A percentile compares a stretch with the other conserved stretches of the same genome.
phyloP scores from a whole-genome alignment of 2,888 invertebrate species.

The Ophion ellenae region DNA sequence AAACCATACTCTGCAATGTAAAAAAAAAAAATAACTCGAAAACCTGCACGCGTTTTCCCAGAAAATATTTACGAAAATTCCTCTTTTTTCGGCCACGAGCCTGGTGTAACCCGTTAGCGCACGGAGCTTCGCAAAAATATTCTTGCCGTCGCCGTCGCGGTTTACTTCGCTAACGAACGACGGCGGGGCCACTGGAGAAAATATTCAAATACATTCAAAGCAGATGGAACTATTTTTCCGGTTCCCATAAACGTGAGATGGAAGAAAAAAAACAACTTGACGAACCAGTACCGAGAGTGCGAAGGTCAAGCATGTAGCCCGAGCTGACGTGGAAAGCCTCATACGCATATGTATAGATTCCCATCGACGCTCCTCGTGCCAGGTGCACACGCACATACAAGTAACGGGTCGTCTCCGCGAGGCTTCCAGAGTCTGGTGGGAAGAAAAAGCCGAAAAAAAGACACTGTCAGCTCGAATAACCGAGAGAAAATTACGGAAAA shows the following conservation, averaged over 20 bases:
- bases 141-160: too few species aligned
- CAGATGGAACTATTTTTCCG: too few species aligned
- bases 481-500: not conserved
- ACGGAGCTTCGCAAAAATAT: too few species aligned
- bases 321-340: slow-evolving; percentile 9
- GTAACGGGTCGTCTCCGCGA: slow-evolving; percentile 67
- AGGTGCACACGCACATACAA: slow-evolving; percentile 41
- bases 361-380: slow-evolving; percentile 11
- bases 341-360: not conserved
- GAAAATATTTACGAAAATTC: too few species aligned
- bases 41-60: too few species aligned
- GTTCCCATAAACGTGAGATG: not conserved
- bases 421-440: slow-evolving; percentile 58
- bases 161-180: too few species aligned
- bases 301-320: not conserved
- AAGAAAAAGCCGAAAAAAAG: slow-evolving; percentile 42
- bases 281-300: not conserved
- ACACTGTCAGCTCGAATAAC: slow-evolving; percentile 24
- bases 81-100: too few species aligned
- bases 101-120: too few species aligned
- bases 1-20: too few species aligned
- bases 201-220: too few species aligned
- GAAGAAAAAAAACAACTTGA: slow-evolving; percentile 4
- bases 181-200: too few species aligned
- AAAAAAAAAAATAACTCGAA: too few species aligned